Base-by-base conservation (phyloP, 2,113 vertebrate species). In the Oxyruncus cristatus region DNA sequence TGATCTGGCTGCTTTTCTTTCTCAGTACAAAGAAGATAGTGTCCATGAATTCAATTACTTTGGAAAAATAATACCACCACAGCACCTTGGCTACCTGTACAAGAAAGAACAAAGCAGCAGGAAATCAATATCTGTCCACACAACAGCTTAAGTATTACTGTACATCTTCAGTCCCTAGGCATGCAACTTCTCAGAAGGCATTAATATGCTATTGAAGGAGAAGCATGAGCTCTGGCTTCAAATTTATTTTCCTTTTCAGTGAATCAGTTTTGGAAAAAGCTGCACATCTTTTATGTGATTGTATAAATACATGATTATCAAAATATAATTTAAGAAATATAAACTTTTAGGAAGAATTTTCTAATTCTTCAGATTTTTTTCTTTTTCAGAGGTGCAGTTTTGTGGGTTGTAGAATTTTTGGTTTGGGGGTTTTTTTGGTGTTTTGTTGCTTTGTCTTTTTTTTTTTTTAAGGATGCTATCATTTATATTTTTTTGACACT, bases 11-110 rank as follows among this genome's bases (percentile, higher is more conserved):
- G 80, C 94, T 99, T 96, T 99, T 99, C 87, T 99, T 99, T 96
- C 99, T 97, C 95, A 99, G 93, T 84, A 99, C 98, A 89, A 99
- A 99, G 97, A 99, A 99, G 92, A 99, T 96, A 5, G 99, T 99
- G 97, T 99, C 98, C 94, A 98, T 97, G 93, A 99, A 99, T 97
- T 99, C 99, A 82, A 99, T 98, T 81, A 98, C 97, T 97, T 99
- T 99, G 86, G 99, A 99, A 96, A 99, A 99, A 96, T 99, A 99
- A 97, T 99, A 99, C 99, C 99, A 99, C 99, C 99, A 99, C 62
- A 99, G 91, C 76, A 99, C 99, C 92, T 97, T 98, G 87, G 99
- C 98, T 88, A 99, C 98, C 99, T 99, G 96, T 58, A 66, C n/a
- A 72, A 76, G 62, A n/a, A 85, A 87, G 91, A 87, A 77, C 33